Evolutionary conservation across 1,140 invertebrate species (phyloP).

Genomic region (Antheraea pernyi): DNA sequence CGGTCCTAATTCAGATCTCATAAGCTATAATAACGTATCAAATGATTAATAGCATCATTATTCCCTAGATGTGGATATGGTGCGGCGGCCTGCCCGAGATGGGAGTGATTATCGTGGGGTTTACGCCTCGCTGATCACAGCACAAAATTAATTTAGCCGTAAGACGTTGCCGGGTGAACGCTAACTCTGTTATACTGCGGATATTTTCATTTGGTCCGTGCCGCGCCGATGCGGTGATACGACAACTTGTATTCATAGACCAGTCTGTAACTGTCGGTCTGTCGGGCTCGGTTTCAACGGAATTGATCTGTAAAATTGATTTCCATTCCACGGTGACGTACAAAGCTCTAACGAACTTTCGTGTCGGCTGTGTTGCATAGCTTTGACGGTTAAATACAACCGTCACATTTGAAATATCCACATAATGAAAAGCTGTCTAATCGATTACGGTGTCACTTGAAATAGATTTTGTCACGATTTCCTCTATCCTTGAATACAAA

Average conservation of each 20-base stretch:
- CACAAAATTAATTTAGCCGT: conserved; percentile 68
- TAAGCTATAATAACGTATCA: conserved; percentile 27
- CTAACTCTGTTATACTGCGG: not conserved
- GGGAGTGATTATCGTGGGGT: conserved; percentile 53
- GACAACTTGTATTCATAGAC: conserved; percentile 57
- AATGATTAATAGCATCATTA: conserved; percentile 46
- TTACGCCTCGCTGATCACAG: conserved; percentile 57
- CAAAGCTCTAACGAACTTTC: conserved; percentile 33
- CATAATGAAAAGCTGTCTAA: not conserved
- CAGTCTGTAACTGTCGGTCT: conserved; percentile 43
- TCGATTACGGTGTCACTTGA: not conserved
- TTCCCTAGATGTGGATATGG: conserved; percentile 31
- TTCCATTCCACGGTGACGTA: conserved; percentile 50
- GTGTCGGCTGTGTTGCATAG: not conserved
- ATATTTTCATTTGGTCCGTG: not conserved
- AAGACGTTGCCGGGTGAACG: conserved; percentile 36
- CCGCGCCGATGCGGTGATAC: not conserved
- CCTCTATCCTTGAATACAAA: not conserved
- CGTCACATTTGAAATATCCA: not conserved
- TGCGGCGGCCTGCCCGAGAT: conserved; percentile 40
- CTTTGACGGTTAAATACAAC: not conserved
- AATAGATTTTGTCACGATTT: not conserved
- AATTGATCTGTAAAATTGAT: conserved; percentile 68
- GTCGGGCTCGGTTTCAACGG: conserved; percentile 37
- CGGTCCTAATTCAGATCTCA: conserved; percentile 15